These are phyloP conservation scores for Anolis sagrei DNA, from an alignment of 2,113 vertebrate genomes.

Conservation along the genomic window DNA sequence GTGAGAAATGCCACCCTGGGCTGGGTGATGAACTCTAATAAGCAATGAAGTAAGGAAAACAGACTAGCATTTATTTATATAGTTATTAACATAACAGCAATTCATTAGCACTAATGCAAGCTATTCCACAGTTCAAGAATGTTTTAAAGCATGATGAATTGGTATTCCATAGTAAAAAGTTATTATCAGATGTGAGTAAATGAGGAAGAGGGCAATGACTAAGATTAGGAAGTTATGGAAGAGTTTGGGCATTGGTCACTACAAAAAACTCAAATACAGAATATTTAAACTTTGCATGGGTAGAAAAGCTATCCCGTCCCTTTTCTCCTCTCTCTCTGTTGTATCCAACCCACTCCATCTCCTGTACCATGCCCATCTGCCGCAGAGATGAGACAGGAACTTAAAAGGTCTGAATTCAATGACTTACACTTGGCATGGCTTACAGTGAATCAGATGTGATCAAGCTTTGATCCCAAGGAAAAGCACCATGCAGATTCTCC, in stretches of 20 bases:
- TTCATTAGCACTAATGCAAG: constrained; percentile 18
- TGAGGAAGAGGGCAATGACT: too few species aligned
- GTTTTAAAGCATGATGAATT: neutral
- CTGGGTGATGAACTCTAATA: neutral
- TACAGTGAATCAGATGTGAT: neutral
- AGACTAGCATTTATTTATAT: neutral
- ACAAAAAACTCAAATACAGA: too few species aligned
- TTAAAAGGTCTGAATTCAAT: neutral
- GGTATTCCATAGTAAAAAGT: neutral
- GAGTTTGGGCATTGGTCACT: too few species aligned
- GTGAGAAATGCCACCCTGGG: neutral
- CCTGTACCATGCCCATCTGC: neutral
- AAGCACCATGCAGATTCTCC: neutral
- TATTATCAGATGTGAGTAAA: neutral
- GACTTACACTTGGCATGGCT: neutral
- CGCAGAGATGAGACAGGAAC: neutral
- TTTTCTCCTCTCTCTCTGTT: neutral
- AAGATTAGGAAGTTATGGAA: too few species aligned
- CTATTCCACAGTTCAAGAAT: neutral
- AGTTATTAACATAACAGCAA: constrained; percentile 4
- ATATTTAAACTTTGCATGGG: neutral
- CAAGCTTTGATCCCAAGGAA: neutral
- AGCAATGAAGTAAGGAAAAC: neutral
- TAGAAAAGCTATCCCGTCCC: neutral
- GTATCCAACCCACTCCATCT: too few species aligned